Percentiles rank a stretch among this genome's conserved stretches.
phyloP scores from a whole-genome alignment of 1,140 invertebrate species.

The Drosophila bifasciata region DNA sequence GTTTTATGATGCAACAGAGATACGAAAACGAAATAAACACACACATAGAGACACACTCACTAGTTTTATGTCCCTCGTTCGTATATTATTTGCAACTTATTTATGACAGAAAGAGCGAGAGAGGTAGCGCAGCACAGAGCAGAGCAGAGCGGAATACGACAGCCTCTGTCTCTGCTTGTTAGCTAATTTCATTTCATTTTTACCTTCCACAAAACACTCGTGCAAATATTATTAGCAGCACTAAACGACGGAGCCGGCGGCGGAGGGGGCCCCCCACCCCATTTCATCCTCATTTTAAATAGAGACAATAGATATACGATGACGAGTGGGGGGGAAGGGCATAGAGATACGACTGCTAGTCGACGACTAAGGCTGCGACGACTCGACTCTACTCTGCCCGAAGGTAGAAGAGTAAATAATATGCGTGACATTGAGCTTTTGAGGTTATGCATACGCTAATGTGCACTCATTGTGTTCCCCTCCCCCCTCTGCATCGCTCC shows the following conservation, averaged over 20 bases:
- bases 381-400: not conserved
- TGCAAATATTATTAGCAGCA: conserved; percentile 46
- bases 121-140: too few relatives aligned
- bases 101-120: conserved; percentile 49
- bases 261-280: too few relatives aligned
- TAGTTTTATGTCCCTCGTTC: conserved; percentile 54
- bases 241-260: too few relatives aligned
- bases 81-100: conserved; percentile 75
- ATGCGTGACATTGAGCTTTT: conserved; percentile 77
- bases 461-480: conserved; percentile 12
- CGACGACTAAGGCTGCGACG: conserved; percentile 15
- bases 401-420: conserved; percentile 58
- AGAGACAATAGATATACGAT: conserved; percentile 34
- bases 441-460: conserved; percentile 74
- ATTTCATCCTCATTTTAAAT: too few relatives aligned
- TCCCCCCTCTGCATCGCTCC: not conserved
- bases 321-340: conserved; percentile 4
- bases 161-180: conserved; percentile 53
- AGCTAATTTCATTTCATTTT: conserved; percentile 60
- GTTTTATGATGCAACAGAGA: conserved; percentile 49
- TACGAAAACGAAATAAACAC: not conserved
- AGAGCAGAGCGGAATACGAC: not conserved
- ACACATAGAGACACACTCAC: conserved; percentile 29
- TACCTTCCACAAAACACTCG: conserved; percentile 18
- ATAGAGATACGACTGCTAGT: conserved; percentile 44